Base-by-base conservation (phyloP, 2,888 invertebrate genomes). In the Atethmia centrago region DNA sequence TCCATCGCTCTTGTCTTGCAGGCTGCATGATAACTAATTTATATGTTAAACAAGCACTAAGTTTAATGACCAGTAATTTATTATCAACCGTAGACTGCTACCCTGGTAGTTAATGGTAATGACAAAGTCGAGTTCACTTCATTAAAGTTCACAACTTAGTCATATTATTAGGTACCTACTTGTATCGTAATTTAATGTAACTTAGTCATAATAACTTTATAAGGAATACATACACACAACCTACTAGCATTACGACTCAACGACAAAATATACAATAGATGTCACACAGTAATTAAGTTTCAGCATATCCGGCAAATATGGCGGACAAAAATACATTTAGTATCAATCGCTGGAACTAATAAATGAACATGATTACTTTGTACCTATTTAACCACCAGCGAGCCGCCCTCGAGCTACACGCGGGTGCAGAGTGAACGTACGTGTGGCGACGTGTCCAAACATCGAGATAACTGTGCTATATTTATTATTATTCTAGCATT, bases 31-130 rank as follows among this genome's bases (percentile, higher is more conserved):
- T 51, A n/a, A n/a, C 19, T 45, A 19, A 58, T 36, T 58, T 28
- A 31, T 58, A 69, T n/a, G 51, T 61, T 64, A 79, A 71, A 71
- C 31, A 55, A 53, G 14, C 8, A 55, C 42, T 58, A 9, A 64
- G 79, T 65, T 19, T 72, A 79, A 65, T 72, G 79, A 79, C 64
- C 72, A 53, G n/a, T 40, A 9, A 31, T 49, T n/a, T 25, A 36
- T 79, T 77, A 79, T 72, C 73, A 55, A 49, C 42, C n/a, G 64
- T n/a, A 36, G 28, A 49, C 72, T 53, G 56, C 49, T 64, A 16
- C 63, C 16, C 51, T 53, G 79, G 79, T 77, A 77, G 19, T 36
- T 21, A 31, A 47, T 58, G 28, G 58, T 40, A 31, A 79, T 51
- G 56, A 36, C 58, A 45, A 25, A 42, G 19, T 14, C 31, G 19